Base-by-base conservation (phyloP, 1,140 invertebrate species). In the Mactra quadrangularis region DNA sequence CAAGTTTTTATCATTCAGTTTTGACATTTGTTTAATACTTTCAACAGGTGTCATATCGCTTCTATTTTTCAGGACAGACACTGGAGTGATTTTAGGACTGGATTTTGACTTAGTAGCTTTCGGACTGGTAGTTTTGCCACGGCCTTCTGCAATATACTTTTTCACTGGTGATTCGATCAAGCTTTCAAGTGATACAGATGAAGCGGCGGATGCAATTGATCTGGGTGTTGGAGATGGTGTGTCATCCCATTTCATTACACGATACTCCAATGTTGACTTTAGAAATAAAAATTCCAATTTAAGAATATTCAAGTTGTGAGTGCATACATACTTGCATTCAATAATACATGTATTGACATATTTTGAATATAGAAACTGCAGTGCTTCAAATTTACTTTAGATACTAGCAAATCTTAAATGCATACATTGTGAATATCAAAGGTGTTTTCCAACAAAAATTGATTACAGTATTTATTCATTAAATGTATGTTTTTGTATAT, bases 111-210 rank as follows among this genome's bases (percentile, higher is more conserved):
- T 50, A 13, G 29, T 47, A n/a, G 27, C 25, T 29, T 33, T 41
- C 6, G 76, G 62, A 41, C 47, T 79, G 3, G 31, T 64, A 3
- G 60, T 68, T 68, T 79, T 79, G 29, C 31, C 50, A 17, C 47
- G 45, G 7, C 38, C 76, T 55, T 74, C 71, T 3, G 27, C 47
- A 22, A 79, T 79, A 35, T 79, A 79, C 29, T 64, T 62, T 79
- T 79, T 79, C 13, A 79, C 76, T 13, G 76, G 76, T n/a, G 76
- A 79, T 68, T 79, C 76, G n/a, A 68, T 52, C 31, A 66, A 45
- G 38, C 45, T 68, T 41, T 68, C 29, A 45, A 66, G 35, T 2
- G 76, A 79, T 19, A 77, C 57, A 19, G 62, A 53, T 38, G 76
- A 66, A 2, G 25, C 60, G 19, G 50, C 15, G 9, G 62, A 53